Evolutionary conservation across 2,888 invertebrate genomes (phyloP), one percentile per base, ranked within the genome.

Genomic region (Coenonympha glycerion): DNA sequence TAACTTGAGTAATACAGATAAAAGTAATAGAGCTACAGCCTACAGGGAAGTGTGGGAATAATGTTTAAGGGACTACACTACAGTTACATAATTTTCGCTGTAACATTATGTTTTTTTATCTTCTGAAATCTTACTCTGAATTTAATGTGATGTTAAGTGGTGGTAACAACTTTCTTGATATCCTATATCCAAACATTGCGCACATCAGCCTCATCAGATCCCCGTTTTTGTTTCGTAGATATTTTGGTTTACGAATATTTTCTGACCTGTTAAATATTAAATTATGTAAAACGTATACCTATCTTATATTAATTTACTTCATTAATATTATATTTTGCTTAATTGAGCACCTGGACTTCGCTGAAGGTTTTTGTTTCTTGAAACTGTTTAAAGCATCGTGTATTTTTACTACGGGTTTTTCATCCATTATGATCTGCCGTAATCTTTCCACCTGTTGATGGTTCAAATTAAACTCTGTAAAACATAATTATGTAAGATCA

Each of bases 301-400:
- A n/a, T n/a, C 3, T 18, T 28, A 5, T 39, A 24, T 13, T 15
- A 6, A 9, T 15, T 3, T n/a, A 16, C 41, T 11, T 41, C 15
- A 1, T 19, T 9, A n/a, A 5, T 6, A 36, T 24, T 9, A 30
- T 30, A 5, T 30, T n/a, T 13, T 11, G 15, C n/a, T 6, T 8
- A 18, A 22, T 21, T 1, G 11, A 30, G 11, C 34, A 60, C 61
- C 55, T 59, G 18, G 53, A 45, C 28, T 36, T 53, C 46, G 1
- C n/a, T 15, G 54, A 39, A 34, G 47, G 39, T 21, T 52, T 71
- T 49, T 52, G 42, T 26, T 48, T 67, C 66, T 71, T 69, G 51
- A 84, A 85, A 64, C 72, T 77, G 52, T 64, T 55, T 40, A 80
- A 60, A 26, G 86, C 85, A 26, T 86, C 83, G 13, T 73, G 52